Evolutionary conservation across 2,888 invertebrate species (phyloP).

Genomic region (Loripinus fragilis): DNA sequence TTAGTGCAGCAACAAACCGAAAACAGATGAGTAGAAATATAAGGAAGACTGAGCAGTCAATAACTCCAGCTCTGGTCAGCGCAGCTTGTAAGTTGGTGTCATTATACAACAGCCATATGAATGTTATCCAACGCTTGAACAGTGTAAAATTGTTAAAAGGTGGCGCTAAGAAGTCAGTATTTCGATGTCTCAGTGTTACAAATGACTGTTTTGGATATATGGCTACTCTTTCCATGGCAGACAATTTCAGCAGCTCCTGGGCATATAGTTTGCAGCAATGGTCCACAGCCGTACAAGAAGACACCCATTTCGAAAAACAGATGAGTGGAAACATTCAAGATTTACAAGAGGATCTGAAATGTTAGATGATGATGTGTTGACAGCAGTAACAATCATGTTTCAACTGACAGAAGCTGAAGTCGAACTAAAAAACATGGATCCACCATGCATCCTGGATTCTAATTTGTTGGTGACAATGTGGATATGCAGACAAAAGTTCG

Average conservation of each 20-base stretch:
- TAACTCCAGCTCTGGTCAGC: slow-evolving; percentile 25
- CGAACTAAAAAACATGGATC: slow-evolving; percentile 28
- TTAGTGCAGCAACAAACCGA: neutral
- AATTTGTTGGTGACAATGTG: slow-evolving; percentile 57
- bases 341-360: neutral
- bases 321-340: neutral
- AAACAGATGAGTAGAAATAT: neutral
- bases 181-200: slow-evolving; percentile 30
- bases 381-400: neutral
- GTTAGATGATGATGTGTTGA: neutral
- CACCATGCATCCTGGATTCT: slow-evolving; percentile 41
- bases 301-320: neutral
- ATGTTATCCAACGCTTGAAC: slow-evolving; percentile 23
- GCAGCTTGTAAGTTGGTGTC: slow-evolving; percentile 28
- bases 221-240: slow-evolving; percentile 26
- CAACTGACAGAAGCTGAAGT: slow-evolving; percentile 5
- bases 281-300: neutral
- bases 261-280: neutral
- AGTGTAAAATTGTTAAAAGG: slow-evolving; percentile 29
- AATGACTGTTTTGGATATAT: slow-evolving; percentile 28
- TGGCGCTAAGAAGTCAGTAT: slow-evolving; percentile 41
- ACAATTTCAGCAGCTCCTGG: slow-evolving; percentile 22
- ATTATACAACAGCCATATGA: slow-evolving; percentile 30
- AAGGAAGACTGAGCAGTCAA: slow-evolving; percentile 19
- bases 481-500: slow-evolving; percentile 46